These are phyloP conservation scores for Chloroceryle inda DNA, from an alignment of 2,797 vertebrate species.

Conservation along the genomic window DNA sequence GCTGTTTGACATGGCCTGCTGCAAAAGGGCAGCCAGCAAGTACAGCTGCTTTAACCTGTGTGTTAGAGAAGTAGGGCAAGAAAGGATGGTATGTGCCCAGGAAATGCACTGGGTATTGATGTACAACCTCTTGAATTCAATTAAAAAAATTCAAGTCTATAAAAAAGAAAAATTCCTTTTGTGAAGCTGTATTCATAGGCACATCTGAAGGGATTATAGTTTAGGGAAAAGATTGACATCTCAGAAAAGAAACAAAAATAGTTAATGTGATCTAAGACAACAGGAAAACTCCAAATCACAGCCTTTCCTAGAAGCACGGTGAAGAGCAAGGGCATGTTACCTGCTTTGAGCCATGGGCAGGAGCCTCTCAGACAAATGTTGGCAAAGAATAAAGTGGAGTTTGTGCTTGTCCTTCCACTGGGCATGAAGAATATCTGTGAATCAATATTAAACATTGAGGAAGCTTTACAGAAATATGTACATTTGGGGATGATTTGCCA, in stretches of 20 bases:
- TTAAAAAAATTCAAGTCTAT: neutral
- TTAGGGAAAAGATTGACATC: neutral
- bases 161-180: neutral
- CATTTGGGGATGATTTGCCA: neutral
- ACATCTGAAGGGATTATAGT: neutral
- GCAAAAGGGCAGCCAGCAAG: neutral
- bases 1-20: neutral
- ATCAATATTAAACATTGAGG: neutral
- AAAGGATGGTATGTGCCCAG: neutral
- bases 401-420: neutral
- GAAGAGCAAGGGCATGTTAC: neutral
- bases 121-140: neutral
- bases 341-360: neutral
- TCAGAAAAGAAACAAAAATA: neutral
- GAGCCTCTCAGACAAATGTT: neutral
- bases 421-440: neutral
- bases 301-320: neutral
- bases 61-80: neutral
- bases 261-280: neutral
- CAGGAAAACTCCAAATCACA: neutral
- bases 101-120: neutral
- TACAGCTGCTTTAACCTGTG: neutral
- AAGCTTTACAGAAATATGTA: neutral
- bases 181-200: neutral
- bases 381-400: neutral